Base-by-base conservation (phyloP, 2,113 vertebrate species). In the Eretmochelys imbricata region DNA sequence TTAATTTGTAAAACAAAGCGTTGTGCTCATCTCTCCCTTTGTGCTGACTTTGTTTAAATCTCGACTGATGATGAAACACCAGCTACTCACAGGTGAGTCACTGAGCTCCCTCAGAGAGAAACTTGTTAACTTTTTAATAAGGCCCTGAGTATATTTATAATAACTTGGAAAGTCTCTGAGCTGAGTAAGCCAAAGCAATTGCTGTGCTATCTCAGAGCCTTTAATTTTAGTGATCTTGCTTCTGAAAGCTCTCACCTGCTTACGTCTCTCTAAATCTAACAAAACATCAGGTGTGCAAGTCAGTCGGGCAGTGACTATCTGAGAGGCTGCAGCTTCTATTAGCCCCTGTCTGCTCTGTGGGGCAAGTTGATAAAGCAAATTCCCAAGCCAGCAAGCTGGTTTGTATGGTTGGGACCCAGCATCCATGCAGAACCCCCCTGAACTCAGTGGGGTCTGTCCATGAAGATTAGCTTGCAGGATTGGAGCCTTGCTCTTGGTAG, bases 51-150 rank as follows among this genome's bases (percentile, higher is more conserved):
- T 90, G 75, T 86, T 95, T 97, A 93, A 97, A 89, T 95, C 91
- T 57, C 48, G 93, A 84, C 62, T 83, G 46, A 84, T 97, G 92
- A 97, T 96, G 96, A 97, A 97, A 97, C 94, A 95, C 86, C 91
- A 88, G 82, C 91, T 93, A 90, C 78, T 96, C 94, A 89, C 80
- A 96, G 90, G 87, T 95, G 93, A 96, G 82, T 97, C 96, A 97
- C 4, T 90, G 85, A 95, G 76, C 42, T 88, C 87, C 91, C 80
- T 11, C 0, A 92, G 96, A 97, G 95, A 96, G 80, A 97, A 96
- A 96, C 96, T 96, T 93, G 91, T 97, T 96, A 95, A 95, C 92
- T 72, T 94, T 81, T 96, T 96, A 97, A 97, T 94, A 96, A 97
- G n/a, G 24, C 87, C 91, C 87, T 0, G 0, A 22, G n/a, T 90